Evolutionary conservation across 2,888 invertebrate genomes (phyloP).

Genomic region (Cheilosia scutellata): DNA sequence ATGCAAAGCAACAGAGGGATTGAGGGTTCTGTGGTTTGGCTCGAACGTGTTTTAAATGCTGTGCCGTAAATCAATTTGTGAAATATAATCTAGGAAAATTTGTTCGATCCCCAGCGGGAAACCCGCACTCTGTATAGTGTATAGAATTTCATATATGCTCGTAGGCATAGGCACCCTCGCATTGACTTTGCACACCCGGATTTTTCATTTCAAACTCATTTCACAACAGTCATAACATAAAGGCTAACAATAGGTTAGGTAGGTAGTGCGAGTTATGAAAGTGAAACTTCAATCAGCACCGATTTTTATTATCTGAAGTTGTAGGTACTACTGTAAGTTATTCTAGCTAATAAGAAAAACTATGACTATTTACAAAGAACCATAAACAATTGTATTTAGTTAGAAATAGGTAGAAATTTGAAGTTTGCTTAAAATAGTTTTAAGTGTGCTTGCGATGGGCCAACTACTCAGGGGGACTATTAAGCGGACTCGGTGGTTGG

Average conservation of each 20-base stretch:
- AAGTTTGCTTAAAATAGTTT: no score
- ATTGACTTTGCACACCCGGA: constrained; percentile 46
- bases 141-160: constrained; percentile 21
- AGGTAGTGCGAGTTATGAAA: neutral
- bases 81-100: constrained; percentile 46
- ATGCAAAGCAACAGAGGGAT: constrained; percentile 34
- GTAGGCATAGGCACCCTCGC: neutral
- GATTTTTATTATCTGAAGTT: no score
- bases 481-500: no score
- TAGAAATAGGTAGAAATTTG: no score
- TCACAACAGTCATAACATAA: constrained; percentile 59
- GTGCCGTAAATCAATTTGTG: constrained; percentile 44
- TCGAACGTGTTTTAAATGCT: constrained; percentile 37
- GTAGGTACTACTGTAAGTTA: no score
- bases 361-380: no score
- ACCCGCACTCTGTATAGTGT: constrained; percentile 27
- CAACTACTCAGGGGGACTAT: no score
- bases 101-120: constrained; percentile 39
- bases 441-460: no score
- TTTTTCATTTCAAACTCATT: constrained; percentile 21
- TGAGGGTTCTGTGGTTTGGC: constrained; percentile 51
- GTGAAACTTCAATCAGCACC: neutral
- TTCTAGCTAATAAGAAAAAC: no score
- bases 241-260: neutral
- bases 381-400: no score